Conservation (phyloP, 2,888 invertebrate genomes). For the Pollenia angustigena region DNA sequence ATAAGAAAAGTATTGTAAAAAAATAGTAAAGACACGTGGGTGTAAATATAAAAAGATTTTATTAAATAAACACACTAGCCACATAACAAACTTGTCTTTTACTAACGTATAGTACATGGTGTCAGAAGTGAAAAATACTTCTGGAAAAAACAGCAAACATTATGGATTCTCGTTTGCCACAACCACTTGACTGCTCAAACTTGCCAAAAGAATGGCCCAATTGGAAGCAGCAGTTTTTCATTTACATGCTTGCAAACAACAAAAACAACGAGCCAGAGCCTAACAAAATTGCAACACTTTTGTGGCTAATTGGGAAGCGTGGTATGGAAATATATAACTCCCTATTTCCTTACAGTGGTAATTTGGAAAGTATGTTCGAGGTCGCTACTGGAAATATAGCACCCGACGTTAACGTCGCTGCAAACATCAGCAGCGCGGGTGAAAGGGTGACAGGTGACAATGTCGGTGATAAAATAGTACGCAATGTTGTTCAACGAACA, state of each 20-base stretch:
- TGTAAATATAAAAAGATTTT: too few species aligned
- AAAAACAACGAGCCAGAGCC: slow-evolving; percentile 9
- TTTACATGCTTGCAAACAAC: slow-evolving; percentile 16
- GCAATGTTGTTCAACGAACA: slow-evolving; percentile 22
- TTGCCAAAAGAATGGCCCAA: slow-evolving; percentile 21
- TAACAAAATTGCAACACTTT: slow-evolving; percentile 32
- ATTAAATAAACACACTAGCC: too few species aligned
- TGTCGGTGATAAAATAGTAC: slow-evolving; percentile 25
- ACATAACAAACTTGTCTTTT: too few species aligned
- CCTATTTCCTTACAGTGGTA: slow-evolving; percentile 29
- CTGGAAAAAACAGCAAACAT: too few species aligned
- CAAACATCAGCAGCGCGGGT: neutral
- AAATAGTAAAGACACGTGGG: too few species aligned
- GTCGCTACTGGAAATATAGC: neutral
- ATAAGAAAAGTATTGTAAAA: too few species aligned
- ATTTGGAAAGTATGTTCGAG: slow-evolving; percentile 11
- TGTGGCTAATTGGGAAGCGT: slow-evolving; percentile 27
- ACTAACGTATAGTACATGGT: too few species aligned
- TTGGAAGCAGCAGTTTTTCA: slow-evolving; percentile 32
- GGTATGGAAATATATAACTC: slow-evolving; percentile 35
- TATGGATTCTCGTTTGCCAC: too few species aligned
- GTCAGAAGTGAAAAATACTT: too few species aligned
- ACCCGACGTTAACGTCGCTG: neutral
- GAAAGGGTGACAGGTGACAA: neutral
- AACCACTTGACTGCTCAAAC: neutral